These are phyloP conservation scores for Lutraria rhynchaena DNA, from an alignment of 1,140 invertebrate genomes.

Conservation along the genomic window DNA sequence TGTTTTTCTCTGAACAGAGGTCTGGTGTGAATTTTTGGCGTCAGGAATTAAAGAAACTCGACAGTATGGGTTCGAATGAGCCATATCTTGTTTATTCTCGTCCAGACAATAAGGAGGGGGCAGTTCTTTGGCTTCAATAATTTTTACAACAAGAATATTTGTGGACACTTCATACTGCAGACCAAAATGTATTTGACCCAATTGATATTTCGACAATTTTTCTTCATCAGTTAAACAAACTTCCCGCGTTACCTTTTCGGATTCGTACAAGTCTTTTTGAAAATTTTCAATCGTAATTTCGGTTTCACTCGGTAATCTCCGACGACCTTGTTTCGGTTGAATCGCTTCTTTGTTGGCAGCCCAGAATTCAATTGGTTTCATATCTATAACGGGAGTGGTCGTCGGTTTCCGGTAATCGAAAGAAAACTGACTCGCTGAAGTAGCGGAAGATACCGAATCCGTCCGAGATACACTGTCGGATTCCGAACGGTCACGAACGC, in stretches of 20 bases:
- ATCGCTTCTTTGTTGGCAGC: conserved; percentile 81
- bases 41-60: conserved; percentile 79
- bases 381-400: conserved; percentile 81
- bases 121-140: conserved; percentile 82
- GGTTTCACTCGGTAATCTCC: conserved; percentile 78
- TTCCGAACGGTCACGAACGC: conserved; percentile 70
- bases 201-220: conserved; percentile 78
- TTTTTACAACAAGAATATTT: conserved; percentile 80
- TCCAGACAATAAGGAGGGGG: conserved; percentile 80
- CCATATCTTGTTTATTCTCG: conserved; percentile 81
- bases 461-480: conserved; percentile 72
- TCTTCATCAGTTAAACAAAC: conserved; percentile 79
- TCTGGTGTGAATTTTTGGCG: conserved; percentile 80
- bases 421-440: conserved; percentile 65
- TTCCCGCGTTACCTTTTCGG: conserved; percentile 66
- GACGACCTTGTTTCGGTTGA: conserved; percentile 76
- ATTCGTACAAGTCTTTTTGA: conserved; percentile 79
- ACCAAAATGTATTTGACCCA: conserved; percentile 82
- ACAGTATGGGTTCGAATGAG: conserved; percentile 83
- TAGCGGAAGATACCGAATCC: conserved; percentile 76
- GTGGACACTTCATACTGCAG: conserved; percentile 81
- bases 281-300: conserved; percentile 80
- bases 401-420: conserved; percentile 70
- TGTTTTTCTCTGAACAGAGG: conserved; percentile 80
- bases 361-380: conserved; percentile 83